Evolutionary conservation across 1,140 invertebrate species (phyloP).

Genomic region (Leptinotarsa undecemlineata): DNA sequence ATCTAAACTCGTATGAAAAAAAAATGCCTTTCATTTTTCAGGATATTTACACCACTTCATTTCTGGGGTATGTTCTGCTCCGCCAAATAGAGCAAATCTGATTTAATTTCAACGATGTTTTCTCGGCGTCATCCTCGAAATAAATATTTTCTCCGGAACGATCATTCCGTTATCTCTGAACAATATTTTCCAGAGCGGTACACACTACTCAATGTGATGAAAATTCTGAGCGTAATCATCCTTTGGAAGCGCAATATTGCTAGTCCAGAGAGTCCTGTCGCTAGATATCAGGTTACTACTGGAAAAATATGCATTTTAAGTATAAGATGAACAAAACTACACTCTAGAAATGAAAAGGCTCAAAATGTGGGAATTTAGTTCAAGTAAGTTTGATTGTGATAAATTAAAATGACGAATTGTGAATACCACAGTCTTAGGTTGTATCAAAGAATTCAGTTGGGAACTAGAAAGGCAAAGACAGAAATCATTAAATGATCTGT

Average conservation of each 20-base stretch:
- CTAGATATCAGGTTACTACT: neutral
- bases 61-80: neutral
- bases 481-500: no score
- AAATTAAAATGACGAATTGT: no score
- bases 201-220: neutral
- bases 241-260: neutral
- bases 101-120: neutral
- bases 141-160: neutral
- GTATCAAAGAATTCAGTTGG: no score
- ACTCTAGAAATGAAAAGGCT: no score
- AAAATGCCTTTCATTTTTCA: neutral
- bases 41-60: neutral
- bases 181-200: neutral
- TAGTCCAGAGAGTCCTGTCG: neutral
- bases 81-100: neutral
- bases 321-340: no score
- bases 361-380: no score
- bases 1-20: neutral
- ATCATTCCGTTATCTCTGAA: neutral
- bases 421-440: no score
- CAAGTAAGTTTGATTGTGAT: no score
- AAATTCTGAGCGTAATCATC: neutral
- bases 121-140: neutral
- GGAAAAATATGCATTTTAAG: no score
- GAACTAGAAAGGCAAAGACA: no score